Evolutionary conservation across 2,888 invertebrate species (phyloP), one percentile per base, ranked within the genome.

Genomic region (Furcula furcula): DNA sequence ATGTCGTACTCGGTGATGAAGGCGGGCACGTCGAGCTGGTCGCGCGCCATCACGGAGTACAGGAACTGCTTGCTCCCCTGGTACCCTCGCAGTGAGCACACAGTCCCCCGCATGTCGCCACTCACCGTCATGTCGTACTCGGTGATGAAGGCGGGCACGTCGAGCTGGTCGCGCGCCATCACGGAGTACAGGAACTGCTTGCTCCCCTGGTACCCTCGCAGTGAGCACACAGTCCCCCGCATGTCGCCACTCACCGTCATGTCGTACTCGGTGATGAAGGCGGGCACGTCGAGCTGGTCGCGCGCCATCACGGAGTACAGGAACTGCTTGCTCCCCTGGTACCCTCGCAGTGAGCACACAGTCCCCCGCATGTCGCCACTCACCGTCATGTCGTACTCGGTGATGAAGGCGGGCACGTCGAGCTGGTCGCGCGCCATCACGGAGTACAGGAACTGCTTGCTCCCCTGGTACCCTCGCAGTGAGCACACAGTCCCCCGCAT

Each of bases 41-140:
- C 95, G 29, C 96, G 95, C 51, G 96, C 93, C 90, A 98, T 97
- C 42, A 95, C 94, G 44, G 95, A 93, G 89, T 97, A 98, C 34
- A 98, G 91, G 84, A 94, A 97, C 86, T 98, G n/a, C n/a, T n/a
- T n/a, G n/a, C n/a, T n/a, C n/a, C n/a, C n/a, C n/a, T n/a, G n/a
- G n/a, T n/a, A n/a, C n/a, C n/a, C n/a, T n/a, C n/a, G n/a, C n/a
- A n/a, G n/a, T n/a, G n/a, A n/a, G n/a, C n/a, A n/a, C n/a, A n/a
- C n/a, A n/a, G n/a, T n/a, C n/a, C n/a, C n/a, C n/a, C n/a, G n/a
- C n/a, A n/a, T n/a, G n/a, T n/a, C n/a, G n/a, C n/a, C n/a, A n/a
- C n/a, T n/a, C n/a, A 97, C 97, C 90, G 96, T 94, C 94, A 97
- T 97, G 83, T 98, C 98, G 84, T 98, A 95, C 89, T 98, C 98